These are phyloP conservation scores for Tipula vernalis DNA, from an alignment of 2,888 invertebrate species.

Conservation along the genomic window DNA sequence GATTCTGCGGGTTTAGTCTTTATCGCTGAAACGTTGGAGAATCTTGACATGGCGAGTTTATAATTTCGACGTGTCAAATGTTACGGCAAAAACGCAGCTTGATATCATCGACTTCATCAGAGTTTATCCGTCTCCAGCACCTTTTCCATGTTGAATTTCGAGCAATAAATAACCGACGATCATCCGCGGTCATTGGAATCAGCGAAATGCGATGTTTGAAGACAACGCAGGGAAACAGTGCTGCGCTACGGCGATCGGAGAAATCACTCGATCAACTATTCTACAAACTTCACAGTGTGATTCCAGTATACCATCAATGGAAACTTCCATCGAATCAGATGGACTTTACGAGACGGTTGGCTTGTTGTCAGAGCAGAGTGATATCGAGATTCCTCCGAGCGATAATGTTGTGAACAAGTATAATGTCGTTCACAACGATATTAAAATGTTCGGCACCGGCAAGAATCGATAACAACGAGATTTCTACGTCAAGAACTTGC, in stretches of 20 bases:
- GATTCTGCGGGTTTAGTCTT: too few species aligned
- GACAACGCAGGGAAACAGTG: neutral
- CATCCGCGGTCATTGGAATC: neutral
- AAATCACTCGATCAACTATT: too few species aligned
- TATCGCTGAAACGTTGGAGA: too few species aligned
- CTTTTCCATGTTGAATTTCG: neutral
- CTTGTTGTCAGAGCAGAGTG: too few species aligned
- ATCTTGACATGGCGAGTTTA: too few species aligned
- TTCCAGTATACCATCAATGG: too few species aligned
- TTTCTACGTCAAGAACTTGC: neutral
- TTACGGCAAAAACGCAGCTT: neutral
- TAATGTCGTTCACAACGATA: too few species aligned
- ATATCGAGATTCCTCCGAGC: neutral
- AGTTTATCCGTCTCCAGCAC: neutral
- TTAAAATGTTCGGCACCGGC: neutral
- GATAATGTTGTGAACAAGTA: neutral
- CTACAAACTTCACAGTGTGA: too few species aligned
- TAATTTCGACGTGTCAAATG: too few species aligned
- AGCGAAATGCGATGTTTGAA: neutral
- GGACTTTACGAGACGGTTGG: neutral
- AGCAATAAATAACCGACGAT: neutral
- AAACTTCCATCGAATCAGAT: neutral
- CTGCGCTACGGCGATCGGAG: neutral
- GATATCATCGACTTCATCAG: neutral
- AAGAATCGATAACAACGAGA: neutral